Base-by-base conservation (phyloP, 2,888 invertebrate species). In the Sesia bembeciformis region DNA sequence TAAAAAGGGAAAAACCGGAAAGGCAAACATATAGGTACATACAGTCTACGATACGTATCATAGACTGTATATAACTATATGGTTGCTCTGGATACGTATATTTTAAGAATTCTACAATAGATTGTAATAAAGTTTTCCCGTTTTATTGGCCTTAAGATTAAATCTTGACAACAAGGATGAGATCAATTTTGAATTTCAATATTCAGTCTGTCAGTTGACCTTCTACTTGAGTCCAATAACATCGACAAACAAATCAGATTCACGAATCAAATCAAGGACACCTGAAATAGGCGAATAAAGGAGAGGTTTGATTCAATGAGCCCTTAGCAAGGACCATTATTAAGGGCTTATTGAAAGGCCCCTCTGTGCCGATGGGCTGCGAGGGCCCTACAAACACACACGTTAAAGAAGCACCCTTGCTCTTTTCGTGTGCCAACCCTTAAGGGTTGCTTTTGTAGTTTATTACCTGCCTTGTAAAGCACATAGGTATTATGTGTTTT, bases 281-380 rank as follows among this genome's bases (percentile, higher is more conserved):
- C 80, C 79, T 83, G 80, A 83, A 80, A 72, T 72, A 73, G 72
- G 76, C 76, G 76, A 76, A 81, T 67, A 62, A 56, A 60, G 72
- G 74, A 78, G 63, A 78, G 72, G 69, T 68, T 65, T 81, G 76
- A 80, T 83, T 86, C 82, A 81, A 79, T 66, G 72, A 74, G 68
- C 65, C 73, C 81, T 79, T 72, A 67, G 68, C 65, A 59, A 82
- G 84, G 70, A 74, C 68, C 62, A 84, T 87, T 88, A 74, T 86
- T 83, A 84, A 72, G 76, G 74, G 75, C 75, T 82, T 81, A 86
- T 88, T 87, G 84, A 83, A 78, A 84, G 86, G 75, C 65, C 74
- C 76, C 76, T 79, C 58, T 64, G 67, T 67, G 69, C 62, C 63
- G 60, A 57, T 52, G 49, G 51, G 58, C 60, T 71, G 72, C 63